Percentiles rank a stretch among this genome's conserved stretches.
Conservation (phyloP, 2,888 invertebrate species). For the Cantharis lateralis region DNA sequence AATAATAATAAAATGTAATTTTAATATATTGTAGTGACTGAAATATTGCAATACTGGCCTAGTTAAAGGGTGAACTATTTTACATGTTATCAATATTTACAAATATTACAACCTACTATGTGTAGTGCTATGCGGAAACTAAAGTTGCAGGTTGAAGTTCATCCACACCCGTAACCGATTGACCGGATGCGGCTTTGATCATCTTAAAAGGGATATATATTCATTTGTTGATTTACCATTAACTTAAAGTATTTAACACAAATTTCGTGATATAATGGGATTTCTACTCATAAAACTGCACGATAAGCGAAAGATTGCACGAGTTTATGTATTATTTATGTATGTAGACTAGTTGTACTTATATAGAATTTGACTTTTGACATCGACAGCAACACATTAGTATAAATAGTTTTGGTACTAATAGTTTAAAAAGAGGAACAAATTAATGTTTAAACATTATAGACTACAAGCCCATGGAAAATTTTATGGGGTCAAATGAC, state of each 20-base stretch:
- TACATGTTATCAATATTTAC: slow-evolving; percentile 3
- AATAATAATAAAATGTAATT: too few species aligned
- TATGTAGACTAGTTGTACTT: too few species aligned
- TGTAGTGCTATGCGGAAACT: slow-evolving; percentile 50
- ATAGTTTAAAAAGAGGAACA: too few species aligned
- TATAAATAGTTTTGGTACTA: too few species aligned
- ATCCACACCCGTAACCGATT: slow-evolving; percentile 50
- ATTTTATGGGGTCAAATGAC: too few species aligned
- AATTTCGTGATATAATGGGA: neutral
- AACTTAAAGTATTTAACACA: slow-evolving; percentile 18
- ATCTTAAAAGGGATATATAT: slow-evolving; percentile 22
- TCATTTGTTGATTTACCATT: slow-evolving; percentile 18
- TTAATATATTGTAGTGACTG: too few species aligned
- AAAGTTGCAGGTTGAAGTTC: slow-evolving; percentile 47
- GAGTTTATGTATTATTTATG: too few species aligned
- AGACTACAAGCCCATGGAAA: too few species aligned
- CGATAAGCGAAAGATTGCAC: too few species aligned
- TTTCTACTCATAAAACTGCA: neutral
- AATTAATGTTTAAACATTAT: too few species aligned
- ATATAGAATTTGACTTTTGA: too few species aligned
- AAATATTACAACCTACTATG: neutral
- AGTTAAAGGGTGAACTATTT: slow-evolving; percentile 18
- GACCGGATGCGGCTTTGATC: slow-evolving; percentile 45
- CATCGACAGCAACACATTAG: too few species aligned
- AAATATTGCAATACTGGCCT: slow-evolving; percentile 5